Conservation (phyloP, 2,888 invertebrate genomes). For the Caradrina kadenii region DNA sequence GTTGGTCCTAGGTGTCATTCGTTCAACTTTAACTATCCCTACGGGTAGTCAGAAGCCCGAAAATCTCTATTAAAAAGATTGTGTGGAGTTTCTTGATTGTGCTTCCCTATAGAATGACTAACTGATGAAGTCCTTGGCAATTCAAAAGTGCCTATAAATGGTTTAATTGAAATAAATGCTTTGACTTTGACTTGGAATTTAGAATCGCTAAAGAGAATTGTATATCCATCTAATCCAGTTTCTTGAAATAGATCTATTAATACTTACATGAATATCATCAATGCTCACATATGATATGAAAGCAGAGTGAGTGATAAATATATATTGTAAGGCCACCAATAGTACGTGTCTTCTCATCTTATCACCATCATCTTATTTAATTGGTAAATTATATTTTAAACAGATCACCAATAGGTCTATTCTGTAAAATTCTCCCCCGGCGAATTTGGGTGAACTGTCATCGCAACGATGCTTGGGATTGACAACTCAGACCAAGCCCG, state of each 20-base stretch:
- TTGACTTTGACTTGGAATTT: not conserved
- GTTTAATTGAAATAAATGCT: not conserved
- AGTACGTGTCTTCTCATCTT: slow-evolving; percentile 53
- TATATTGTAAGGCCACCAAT: slow-evolving; percentile 45
- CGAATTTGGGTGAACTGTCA: too few species aligned
- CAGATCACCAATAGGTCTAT: slow-evolving; percentile 9
- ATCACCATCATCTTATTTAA: slow-evolving; percentile 33
- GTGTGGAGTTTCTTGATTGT: not conserved
- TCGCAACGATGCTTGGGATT: too few species aligned
- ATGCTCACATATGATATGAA: slow-evolving; percentile 39
- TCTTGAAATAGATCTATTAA: not conserved
- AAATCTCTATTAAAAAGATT: not conserved
- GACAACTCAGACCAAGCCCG: too few species aligned
- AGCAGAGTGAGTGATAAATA: slow-evolving; percentile 30
- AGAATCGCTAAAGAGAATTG: not conserved
- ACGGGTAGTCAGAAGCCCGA: too few species aligned
- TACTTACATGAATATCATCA: slow-evolving; percentile 53
- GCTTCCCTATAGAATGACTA: not conserved
- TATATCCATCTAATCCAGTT: not conserved
- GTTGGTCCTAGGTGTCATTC: too few species aligned
- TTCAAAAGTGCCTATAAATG: not conserved
- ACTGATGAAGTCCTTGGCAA: not conserved
- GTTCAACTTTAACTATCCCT: too few species aligned
- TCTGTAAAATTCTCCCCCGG: not conserved
- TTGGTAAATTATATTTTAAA: slow-evolving; percentile 5